A percentile compares a stretch with the other conserved stretches of the same genome.
phyloP scores from a whole-genome alignment of 2,888 invertebrate genomes.

The Pyrgus malvae region DNA sequence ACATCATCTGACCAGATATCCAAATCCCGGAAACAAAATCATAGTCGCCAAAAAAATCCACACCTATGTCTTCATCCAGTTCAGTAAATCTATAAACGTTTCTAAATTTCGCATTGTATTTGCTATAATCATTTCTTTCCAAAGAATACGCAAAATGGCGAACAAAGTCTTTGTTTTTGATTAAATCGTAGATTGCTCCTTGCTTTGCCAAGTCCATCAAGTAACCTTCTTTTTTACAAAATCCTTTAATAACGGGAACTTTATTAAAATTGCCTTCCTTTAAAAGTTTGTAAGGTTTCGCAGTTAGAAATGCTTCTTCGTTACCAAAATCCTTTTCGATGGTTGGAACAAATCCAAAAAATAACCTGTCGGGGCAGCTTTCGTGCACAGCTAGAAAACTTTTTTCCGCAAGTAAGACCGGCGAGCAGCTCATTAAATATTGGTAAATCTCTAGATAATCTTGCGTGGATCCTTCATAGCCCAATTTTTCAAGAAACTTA shows the following conservation, averaged over 20 bases:
- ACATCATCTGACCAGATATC: constrained; percentile 40
- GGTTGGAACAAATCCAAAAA: constrained; percentile 49
- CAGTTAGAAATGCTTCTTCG: constrained; percentile 18
- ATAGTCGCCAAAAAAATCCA: constrained; percentile 53
- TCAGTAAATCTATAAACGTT: constrained; percentile 33
- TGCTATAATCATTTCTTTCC: constrained; percentile 33
- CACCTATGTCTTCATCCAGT: constrained; percentile 38
- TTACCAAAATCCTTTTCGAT: constrained; percentile 51
- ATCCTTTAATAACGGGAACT: background rate
- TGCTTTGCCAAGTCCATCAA: constrained; percentile 48
- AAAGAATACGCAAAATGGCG: constrained; percentile 42
- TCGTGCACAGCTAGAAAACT: constrained; percentile 35
- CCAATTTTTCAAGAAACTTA: constrained; percentile 43
- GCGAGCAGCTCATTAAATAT: constrained; percentile 38
- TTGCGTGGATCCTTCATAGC: constrained; percentile 41
- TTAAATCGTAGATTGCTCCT: constrained; percentile 38
- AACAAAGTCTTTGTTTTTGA: constrained; percentile 41
- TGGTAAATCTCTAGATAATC: constrained; percentile 41
- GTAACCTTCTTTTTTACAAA: background rate
- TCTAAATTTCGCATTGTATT: constrained; percentile 36
- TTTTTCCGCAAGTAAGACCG: constrained; percentile 33
- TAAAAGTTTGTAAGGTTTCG: background rate
- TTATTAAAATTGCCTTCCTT: background rate
- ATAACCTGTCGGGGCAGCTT: constrained; percentile 38
- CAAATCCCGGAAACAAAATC: constrained; percentile 49